Conservation (phyloP, 1,140 invertebrate species). For the Sarcophaga peregrina region DNA sequence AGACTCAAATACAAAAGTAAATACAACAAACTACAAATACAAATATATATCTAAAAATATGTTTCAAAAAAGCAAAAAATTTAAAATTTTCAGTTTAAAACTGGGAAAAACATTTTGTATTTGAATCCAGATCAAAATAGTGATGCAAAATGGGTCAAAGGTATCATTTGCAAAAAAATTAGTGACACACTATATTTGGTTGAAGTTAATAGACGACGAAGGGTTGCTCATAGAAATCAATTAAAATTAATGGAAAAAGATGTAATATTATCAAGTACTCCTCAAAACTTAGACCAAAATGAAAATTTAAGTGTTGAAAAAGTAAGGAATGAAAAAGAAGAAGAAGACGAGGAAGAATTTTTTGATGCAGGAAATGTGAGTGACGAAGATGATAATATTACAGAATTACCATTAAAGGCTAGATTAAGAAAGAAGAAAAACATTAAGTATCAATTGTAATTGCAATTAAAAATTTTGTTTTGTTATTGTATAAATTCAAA, state of each 20-base stretch:
- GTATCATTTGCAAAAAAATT: background rate
- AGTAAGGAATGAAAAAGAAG: no score
- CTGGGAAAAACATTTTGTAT: slow-evolving; percentile 4
- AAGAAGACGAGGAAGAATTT: no score
- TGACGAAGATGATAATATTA: no score
- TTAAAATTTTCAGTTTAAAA: background rate
- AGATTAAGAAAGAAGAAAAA: no score
- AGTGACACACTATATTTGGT: background rate
- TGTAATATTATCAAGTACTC: background rate
- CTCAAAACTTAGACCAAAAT: no score
- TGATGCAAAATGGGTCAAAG: slow-evolving; percentile 29
- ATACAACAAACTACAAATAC: background rate
- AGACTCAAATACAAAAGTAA: background rate
- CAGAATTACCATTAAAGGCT: no score
- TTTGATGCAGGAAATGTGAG: no score
- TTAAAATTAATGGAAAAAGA: background rate
- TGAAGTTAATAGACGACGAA: background rate
- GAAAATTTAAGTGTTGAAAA: no score
- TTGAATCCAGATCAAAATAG: slow-evolving; percentile 10
- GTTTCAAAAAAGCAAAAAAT: background rate
- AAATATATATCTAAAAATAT: no score
- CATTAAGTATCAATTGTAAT: no score
- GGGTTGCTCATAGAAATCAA: slow-evolving; percentile 1
- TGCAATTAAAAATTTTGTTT: no score
- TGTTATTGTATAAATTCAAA: no score